Percentiles rank a stretch among this genome's conserved stretches.
Conservation (phyloP, 2,797 vertebrate genomes). For the Triplophysa bombifrons region DNA sequence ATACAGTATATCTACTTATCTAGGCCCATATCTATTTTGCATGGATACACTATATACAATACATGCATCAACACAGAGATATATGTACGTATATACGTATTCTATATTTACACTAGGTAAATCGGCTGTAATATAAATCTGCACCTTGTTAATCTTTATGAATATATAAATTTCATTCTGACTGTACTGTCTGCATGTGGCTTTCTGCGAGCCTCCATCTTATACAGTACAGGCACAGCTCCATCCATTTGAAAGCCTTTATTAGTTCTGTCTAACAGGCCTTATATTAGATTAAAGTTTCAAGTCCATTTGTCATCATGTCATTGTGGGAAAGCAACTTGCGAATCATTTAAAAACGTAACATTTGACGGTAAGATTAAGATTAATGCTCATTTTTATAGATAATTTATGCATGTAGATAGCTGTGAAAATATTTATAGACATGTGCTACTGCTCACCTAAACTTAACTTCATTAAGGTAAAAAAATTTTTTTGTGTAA, state of each 20-base stretch:
- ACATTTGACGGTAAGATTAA: constrained; percentile 6
- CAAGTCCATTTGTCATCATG: constrained; percentile 17
- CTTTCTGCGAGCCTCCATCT: not conserved
- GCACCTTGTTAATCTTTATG: not conserved
- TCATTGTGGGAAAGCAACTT: not conserved
- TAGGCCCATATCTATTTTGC: too few species aligned
- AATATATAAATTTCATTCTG: not conserved
- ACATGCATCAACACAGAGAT: too few species aligned
- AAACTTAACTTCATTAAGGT: not conserved
- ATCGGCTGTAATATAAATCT: not conserved
- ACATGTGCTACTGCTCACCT: not conserved
- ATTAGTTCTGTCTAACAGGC: not conserved
- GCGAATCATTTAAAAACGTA: not conserved
- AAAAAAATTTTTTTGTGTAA: too few species aligned
- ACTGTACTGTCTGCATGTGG: not conserved
- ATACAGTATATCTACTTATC: too few species aligned
- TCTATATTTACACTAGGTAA: not conserved
- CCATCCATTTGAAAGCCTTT: too few species aligned
- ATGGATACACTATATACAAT: too few species aligned
- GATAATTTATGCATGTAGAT: not conserved
- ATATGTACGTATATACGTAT: too few species aligned
- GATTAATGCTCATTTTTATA: not conserved
- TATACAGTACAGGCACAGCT: too few species aligned
- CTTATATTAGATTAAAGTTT: constrained; percentile 19
- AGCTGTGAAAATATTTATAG: not conserved